phyloP scores from a whole-genome alignment of 2,888 invertebrate species.

The Euplexia lucipara region DNA sequence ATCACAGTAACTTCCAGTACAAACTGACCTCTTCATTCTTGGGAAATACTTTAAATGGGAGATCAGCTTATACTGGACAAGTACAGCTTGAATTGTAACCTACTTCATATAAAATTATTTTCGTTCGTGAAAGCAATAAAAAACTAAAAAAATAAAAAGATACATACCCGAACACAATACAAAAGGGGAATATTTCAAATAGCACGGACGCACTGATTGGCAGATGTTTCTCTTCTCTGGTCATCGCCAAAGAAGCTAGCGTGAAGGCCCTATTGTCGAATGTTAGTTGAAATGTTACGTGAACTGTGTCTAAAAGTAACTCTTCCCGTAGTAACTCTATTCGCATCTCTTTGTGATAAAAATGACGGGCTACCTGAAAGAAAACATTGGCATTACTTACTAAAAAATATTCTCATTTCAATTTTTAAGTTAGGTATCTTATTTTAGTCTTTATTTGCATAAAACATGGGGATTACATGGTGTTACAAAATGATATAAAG shows the following conservation, averaged over 20 bases:
- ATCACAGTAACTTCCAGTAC: too few relatives aligned
- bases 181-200: slow-evolving; percentile 99
- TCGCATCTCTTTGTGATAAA: slow-evolving; percentile 98
- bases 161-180: slow-evolving; percentile 97
- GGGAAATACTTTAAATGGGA: too few relatives aligned
- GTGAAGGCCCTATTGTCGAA: slow-evolving; percentile 98
- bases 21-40: too few relatives aligned
- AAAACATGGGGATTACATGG: too few relatives aligned
- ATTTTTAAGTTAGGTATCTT: neutral
- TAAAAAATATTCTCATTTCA: neutral
- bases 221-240: slow-evolving; percentile 96
- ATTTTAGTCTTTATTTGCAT: too few relatives aligned
- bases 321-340: slow-evolving; percentile 97
- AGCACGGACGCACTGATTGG: slow-evolving; percentile 97
- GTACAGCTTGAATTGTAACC: too few relatives aligned
- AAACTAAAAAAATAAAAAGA: neutral
- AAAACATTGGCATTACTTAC: neutral
- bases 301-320: slow-evolving; percentile 96
- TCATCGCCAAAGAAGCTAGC: slow-evolving; percentile 95
- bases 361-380: slow-evolving; percentile 95
- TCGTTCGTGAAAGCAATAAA: too few relatives aligned
- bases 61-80: too few relatives aligned
- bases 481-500: too few relatives aligned
- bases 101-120: too few relatives aligned
- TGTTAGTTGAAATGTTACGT: slow-evolving; percentile 97